Evolutionary conservation across 1,140 invertebrate genomes (phyloP).

Genomic region (Pararge aegeria): DNA sequence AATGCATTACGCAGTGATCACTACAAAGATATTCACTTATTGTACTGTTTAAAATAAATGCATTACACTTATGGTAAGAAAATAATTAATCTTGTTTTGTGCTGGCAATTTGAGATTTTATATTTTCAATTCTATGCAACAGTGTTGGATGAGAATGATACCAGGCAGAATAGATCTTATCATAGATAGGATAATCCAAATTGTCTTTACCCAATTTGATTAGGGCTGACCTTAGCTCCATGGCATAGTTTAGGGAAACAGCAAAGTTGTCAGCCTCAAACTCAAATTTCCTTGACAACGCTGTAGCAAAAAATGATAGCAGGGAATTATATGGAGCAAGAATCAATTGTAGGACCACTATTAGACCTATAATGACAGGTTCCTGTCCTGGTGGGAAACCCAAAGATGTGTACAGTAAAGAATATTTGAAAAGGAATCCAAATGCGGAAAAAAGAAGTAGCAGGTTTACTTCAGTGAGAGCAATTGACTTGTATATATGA

Average conservation of each 20-base stretch:
- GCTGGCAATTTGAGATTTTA: conserved; percentile 79
- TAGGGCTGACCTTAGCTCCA: conserved; percentile 88
- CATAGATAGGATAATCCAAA: conserved; percentile 94
- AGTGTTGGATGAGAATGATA: conserved; percentile 98
- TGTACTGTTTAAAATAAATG: conserved; percentile 7
- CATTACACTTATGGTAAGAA: neutral
- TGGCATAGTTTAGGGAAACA: conserved; percentile 86
- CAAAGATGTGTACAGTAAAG: conserved; percentile 90
- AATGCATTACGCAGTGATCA: neutral
- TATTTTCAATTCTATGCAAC: conserved; percentile 92
- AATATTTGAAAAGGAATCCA: conserved; percentile 90
- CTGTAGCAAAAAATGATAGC: conserved; percentile 85
- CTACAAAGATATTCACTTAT: conserved; percentile 5
- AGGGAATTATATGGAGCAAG: conserved; percentile 96
- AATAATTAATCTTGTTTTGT: conserved; percentile 15
- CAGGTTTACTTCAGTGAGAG: conserved; percentile 88
- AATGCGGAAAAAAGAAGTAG: conserved; percentile 93
- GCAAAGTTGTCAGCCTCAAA: conserved; percentile 99
- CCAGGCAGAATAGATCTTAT: conserved; percentile 94
- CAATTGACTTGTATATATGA: conserved; percentile 94
- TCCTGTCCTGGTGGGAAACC: conserved; percentile 89
- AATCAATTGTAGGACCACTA: conserved; percentile 95
- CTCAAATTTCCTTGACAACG: conserved; percentile 89
- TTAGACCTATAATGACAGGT: conserved; percentile 95
- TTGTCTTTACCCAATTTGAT: conserved; percentile 98